A percentile compares a stretch with the other conserved stretches of the same genome.
These are phyloP conservation scores for Chitala chitala DNA, from an alignment of 2,113 vertebrate species.

Conservation along the genomic window DNA sequence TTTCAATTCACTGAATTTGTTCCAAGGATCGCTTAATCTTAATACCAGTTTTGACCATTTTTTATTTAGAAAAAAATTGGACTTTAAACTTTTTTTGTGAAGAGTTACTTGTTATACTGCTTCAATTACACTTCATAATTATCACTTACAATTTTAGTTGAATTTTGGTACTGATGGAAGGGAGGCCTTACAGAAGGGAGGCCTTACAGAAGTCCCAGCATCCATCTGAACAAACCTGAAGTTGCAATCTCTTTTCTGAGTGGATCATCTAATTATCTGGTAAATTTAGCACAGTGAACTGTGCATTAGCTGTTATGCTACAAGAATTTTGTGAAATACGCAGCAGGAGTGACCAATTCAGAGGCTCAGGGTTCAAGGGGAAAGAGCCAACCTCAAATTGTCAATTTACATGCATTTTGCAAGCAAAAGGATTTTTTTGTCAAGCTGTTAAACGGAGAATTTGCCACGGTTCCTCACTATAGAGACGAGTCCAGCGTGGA, in stretches of 20 bases:
- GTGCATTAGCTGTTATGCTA: slow-evolving; percentile 17
- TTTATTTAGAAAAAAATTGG: not conserved
- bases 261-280: slow-evolving; percentile 23
- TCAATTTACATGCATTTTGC: slow-evolving; percentile 65
- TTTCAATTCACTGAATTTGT: slow-evolving; percentile 40
- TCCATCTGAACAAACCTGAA: not conserved
- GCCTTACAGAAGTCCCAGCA: not conserved
- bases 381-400: slow-evolving; percentile 34
- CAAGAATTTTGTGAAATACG: slow-evolving; percentile 15
- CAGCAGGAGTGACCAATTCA: not conserved
- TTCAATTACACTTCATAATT: too few relatives aligned
- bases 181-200: not conserved
- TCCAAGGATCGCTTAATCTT: not conserved
- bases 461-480: slow-evolving; percentile 93
- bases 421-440: slow-evolving; percentile 70
- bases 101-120: not conserved
- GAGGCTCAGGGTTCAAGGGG: slow-evolving; percentile 8
- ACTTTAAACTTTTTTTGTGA: too few relatives aligned
- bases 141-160: too few relatives aligned
- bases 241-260: not conserved
- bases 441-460: slow-evolving; percentile 90
- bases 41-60: not conserved
- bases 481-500: slow-evolving; percentile 99
- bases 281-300: slow-evolving; percentile 24
- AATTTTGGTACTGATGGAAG: not conserved